Evolutionary conservation across 2,113 vertebrate genomes (phyloP).

Genomic region (Sinocyclocheilus grahami): DNA sequence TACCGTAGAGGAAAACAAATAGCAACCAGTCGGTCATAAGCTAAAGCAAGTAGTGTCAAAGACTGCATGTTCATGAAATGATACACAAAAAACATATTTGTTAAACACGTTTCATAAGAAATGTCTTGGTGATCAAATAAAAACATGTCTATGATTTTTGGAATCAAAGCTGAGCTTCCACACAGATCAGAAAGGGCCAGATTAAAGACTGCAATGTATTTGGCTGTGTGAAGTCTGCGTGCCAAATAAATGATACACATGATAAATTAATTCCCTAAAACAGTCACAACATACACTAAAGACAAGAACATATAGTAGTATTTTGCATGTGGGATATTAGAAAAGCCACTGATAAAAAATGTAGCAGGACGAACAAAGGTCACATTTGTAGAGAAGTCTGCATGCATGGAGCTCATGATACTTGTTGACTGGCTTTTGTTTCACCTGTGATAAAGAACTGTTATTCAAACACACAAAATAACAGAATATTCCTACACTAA

Average conservation of each 20-base stretch:
- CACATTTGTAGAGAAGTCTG: conserved; percentile 57
- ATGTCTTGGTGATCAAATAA: too few relatives aligned
- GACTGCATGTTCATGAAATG: too few relatives aligned
- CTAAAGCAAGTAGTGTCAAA: too few relatives aligned
- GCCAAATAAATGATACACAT: too few relatives aligned
- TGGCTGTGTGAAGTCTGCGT: too few relatives aligned
- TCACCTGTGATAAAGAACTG: conserved; percentile 9
- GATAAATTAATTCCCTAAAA: conserved; percentile 46
- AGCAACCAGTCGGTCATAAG: conserved; percentile 42
- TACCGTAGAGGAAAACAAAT: conserved; percentile 68
- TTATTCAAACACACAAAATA: not conserved
- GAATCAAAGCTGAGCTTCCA: too few relatives aligned
- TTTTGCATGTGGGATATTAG: conserved; percentile 58
- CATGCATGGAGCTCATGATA: conserved; percentile 56
- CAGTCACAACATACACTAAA: conserved; percentile 63
- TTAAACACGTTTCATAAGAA: too few relatives aligned
- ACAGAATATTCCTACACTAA: not conserved
- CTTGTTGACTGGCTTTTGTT: not conserved
- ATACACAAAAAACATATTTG: too few relatives aligned
- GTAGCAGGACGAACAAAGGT: conserved; percentile 64
- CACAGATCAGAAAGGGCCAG: too few relatives aligned
- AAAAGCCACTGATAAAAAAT: conserved; percentile 68
- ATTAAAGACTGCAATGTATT: too few relatives aligned
- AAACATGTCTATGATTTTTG: too few relatives aligned
- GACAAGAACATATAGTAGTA: conserved; percentile 69